phyloP scores from a whole-genome alignment of 2,888 invertebrate genomes.

The Capitulum mitella region DNA sequence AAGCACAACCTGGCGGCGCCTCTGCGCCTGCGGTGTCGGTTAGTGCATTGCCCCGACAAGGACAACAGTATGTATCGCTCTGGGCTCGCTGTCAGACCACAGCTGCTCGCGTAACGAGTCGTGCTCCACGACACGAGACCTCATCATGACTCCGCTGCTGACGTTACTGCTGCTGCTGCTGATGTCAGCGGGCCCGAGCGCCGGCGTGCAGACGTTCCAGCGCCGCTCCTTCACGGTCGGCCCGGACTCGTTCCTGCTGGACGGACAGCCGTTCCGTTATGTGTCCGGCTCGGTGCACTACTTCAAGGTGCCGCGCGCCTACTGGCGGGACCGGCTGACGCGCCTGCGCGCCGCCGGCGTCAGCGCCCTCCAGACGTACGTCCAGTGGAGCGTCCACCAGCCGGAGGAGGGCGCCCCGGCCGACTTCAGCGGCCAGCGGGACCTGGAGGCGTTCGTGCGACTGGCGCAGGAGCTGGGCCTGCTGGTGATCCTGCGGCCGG shows the following conservation, averaged over 20 bases:
- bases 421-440: conserved; percentile 45
- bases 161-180: too few species aligned
- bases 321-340: conserved; percentile 50
- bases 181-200: too few species aligned
- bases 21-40: too few species aligned
- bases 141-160: too few species aligned
- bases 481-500: too few species aligned
- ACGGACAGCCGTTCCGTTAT: conserved; percentile 46
- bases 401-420: conserved; percentile 41
- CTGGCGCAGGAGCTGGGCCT: conserved; percentile 48
- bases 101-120: too few species aligned
- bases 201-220: too few species aligned
- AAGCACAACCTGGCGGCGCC: too few species aligned
- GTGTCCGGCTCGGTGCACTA: conserved; percentile 53
- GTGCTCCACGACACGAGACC: too few species aligned
- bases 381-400: conserved; percentile 47
- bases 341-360: conserved; percentile 50
- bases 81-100: too few species aligned
- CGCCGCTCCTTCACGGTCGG: conserved; percentile 21
- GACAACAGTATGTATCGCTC: too few species aligned
- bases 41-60: too few species aligned
- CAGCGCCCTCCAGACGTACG: conserved; percentile 49
- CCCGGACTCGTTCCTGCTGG: conserved; percentile 40
- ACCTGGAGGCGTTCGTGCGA: conserved; percentile 43
- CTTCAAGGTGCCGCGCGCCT: conserved; percentile 47